Base-by-base conservation (phyloP, 2,888 invertebrate species). In the Aricia artaxerxes region DNA sequence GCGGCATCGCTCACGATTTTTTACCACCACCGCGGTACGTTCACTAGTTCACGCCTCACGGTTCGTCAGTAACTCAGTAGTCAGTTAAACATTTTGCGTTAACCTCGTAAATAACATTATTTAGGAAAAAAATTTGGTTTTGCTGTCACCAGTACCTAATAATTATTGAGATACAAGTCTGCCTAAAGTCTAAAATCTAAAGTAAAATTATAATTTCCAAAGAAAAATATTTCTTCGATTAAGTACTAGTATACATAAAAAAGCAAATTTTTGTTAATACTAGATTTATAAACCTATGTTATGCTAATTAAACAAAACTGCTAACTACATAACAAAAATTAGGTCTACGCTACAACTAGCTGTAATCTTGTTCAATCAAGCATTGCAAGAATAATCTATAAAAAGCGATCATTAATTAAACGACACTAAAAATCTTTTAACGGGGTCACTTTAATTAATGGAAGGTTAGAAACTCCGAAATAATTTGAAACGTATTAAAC, bases 1-100 rank as follows among this genome's bases (percentile, higher is more conserved):
- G 81, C 87, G 87, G 88, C 89, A 89, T 90, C 86, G 89, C 88
- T 91, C 90, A 92, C 91, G 91, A 90, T 90, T 91, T 91, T 90
- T 87, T 86, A 85, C 85, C 86, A 86, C 57, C 82, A 82, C 82
- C 77, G 73, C 82, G 78, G 80, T 79, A 40, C 60, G 57, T 73
- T 73, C 60, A 40, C 60, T 73, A 80, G 81, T 82, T 80, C 73
- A n/a, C n/a, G n/a, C n/a, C n/a, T n/a, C n/a, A 80, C 81, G 80
- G 44, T 73, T 40, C 40, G 5, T 38, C 6, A 64, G 24, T 24
- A 24, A 24, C 24, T 24, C 24, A 24, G 24, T 24, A 24, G 0
- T 24, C 0, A 24, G 31, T 64, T 64, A 1, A 11, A 31, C 3
- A 31, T 11, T 31, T 31, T 31, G 24, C 24, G 24, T 24, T 61